A percentile compares a stretch with the other conserved stretches of the same genome.
Evolutionary conservation across 2,888 invertebrate species (phyloP).

Genomic region (Mallateleia sp.): DNA sequence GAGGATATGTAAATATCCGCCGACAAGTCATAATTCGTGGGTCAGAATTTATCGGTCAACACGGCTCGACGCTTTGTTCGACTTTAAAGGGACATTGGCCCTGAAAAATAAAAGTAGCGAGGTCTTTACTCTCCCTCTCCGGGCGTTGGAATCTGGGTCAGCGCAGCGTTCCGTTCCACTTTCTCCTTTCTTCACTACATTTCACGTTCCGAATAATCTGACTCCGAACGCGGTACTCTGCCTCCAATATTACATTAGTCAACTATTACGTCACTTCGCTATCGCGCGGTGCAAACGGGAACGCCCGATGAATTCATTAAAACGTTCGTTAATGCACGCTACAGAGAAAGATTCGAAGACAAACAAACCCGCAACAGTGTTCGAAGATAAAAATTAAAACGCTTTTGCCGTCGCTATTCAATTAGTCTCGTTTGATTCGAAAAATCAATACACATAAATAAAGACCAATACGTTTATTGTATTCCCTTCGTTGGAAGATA

Average conservation of each 20-base stretch:
- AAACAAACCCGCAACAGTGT: not conserved
- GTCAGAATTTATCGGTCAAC: conserved; percentile 63
- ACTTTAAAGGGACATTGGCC: conserved; percentile 77
- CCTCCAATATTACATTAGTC: conserved; percentile 57
- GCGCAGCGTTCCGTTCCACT: conserved; percentile 84
- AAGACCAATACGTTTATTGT: too few relatives aligned
- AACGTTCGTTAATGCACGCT: conserved; percentile 1
- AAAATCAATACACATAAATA: not conserved
- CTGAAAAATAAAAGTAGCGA: conserved; percentile 77
- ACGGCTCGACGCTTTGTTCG: conserved; percentile 63
- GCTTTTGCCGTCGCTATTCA: not conserved
- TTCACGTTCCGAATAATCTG: conserved; percentile 78
- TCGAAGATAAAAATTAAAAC: too few relatives aligned
- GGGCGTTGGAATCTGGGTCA: conserved; percentile 82
- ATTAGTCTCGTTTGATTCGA: not conserved
- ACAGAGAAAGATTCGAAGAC: not conserved
- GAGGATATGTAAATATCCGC: conserved; percentile 40
- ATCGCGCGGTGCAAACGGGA: conserved; percentile 31
- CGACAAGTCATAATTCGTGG: conserved; percentile 44
- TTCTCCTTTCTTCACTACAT: conserved; percentile 85
- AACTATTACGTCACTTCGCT: conserved; percentile 60
- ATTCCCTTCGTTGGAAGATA: too few relatives aligned
- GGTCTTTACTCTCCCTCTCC: conserved; percentile 76
- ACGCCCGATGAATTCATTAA: conserved; percentile 51
- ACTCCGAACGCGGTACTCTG: conserved; percentile 23